phyloP scores from a whole-genome alignment of 2,888 invertebrate genomes.

The Ctena decussata region DNA sequence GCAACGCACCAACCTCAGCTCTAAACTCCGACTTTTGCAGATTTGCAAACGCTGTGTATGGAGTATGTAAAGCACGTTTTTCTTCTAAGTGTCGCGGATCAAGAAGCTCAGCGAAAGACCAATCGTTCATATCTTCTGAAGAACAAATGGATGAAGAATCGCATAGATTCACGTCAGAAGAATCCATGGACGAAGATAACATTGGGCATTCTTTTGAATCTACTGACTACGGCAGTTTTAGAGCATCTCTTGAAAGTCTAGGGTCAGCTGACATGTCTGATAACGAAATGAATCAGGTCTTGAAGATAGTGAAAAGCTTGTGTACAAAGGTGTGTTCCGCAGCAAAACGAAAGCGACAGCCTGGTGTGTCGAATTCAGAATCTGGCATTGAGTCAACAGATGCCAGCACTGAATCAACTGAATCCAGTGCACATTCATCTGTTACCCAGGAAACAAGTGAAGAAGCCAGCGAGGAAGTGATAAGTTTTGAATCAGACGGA shows the following conservation, averaged over 20 bases:
- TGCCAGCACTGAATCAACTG: neutral
- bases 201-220: neutral
- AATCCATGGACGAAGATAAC: neutral
- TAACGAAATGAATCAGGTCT: conserved; percentile 40
- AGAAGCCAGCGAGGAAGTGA: neutral
- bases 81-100: neutral
- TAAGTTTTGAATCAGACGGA: neutral
- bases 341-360: neutral
- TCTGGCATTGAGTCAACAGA: neutral
- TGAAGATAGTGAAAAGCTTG: conserved; percentile 36
- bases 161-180: neutral
- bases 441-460: neutral
- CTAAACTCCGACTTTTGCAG: neutral
- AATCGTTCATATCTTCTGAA: neutral
- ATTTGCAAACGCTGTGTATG: neutral
- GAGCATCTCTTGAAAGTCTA: neutral
- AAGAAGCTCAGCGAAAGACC: neutral
- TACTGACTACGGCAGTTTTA: neutral
- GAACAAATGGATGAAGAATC: neutral
- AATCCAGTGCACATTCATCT: neutral
- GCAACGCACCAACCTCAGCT: neutral
- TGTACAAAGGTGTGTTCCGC: conserved; percentile 46
- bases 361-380: neutral
- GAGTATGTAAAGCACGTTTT: neutral
- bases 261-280: neutral